A percentile compares a stretch with the other conserved stretches of the same genome.
Conservation (phyloP, 2,888 invertebrate genomes). For the Drosophila subquinaria region DNA sequence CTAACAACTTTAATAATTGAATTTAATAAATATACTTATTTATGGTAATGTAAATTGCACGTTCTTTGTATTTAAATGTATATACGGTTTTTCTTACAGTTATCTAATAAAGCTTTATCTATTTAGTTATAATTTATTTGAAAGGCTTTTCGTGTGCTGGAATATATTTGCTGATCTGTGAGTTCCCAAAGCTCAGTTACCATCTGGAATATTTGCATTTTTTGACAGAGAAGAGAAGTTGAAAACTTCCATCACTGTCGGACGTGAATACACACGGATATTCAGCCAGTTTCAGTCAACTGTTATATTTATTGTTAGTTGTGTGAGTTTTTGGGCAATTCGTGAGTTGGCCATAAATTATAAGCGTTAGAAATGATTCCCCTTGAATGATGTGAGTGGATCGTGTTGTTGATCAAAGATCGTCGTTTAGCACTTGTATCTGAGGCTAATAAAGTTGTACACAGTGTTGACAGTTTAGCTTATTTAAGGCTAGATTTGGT, state of each 20-base stretch:
- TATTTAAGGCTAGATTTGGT: background rate
- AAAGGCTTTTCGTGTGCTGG: slow-evolving; percentile 1
- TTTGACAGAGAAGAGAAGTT: slow-evolving; percentile 24
- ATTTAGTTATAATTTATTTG: slow-evolving; percentile 13
- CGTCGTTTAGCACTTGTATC: background rate
- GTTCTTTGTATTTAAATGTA: slow-evolving; percentile 16
- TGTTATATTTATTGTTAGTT: background rate
- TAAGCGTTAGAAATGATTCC: background rate
- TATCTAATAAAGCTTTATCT: slow-evolving; percentile 6
- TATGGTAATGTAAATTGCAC: background rate
- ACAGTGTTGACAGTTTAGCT: background rate
- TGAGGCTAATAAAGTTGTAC: background rate
- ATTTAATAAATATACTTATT: background rate
- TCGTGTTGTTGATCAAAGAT: background rate
- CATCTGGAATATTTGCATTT: slow-evolving; percentile 28
- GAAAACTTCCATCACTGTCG: slow-evolving; percentile 30
- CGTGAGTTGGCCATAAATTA: background rate
- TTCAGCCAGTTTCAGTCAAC: background rate
- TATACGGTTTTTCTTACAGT: background rate
- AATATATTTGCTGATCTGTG: slow-evolving; percentile 7
- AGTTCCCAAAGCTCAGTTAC: slow-evolving; percentile 27
- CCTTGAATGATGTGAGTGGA: background rate
- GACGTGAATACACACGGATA: slow-evolving; percentile 42
- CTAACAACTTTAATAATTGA: background rate
- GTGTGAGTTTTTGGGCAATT: background rate